Conservation (phyloP, 1,140 invertebrate species). For the Drosophila sturtevanti region DNA sequence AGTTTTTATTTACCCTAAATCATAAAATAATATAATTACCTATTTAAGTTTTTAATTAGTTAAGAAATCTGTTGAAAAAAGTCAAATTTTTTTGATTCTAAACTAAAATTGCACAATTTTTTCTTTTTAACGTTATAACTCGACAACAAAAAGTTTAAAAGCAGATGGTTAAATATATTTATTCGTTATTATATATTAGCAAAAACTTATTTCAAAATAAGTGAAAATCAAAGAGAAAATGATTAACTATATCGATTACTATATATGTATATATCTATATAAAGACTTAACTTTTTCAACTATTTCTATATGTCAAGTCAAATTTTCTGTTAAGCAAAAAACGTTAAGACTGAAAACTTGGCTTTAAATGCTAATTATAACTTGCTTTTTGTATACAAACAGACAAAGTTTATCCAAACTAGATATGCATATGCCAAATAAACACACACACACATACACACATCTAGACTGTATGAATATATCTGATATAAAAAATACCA, state of each 20-base stretch:
- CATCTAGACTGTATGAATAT: slow-evolving; percentile 47
- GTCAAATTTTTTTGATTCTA: too few species aligned
- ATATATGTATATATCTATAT: background rate
- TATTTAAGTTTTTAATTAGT: too few species aligned
- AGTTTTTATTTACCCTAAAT: too few species aligned
- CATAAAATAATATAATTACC: too few species aligned
- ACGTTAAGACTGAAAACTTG: slow-evolving; percentile 35
- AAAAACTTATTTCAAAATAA: background rate
- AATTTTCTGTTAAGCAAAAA: slow-evolving; percentile 21
- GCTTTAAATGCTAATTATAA: slow-evolving; percentile 78
- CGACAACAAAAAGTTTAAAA: background rate
- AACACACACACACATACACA: slow-evolving; percentile 39
- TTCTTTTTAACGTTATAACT: too few species aligned
- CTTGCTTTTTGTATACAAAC: slow-evolving; percentile 60
- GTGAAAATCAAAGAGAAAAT: background rate
- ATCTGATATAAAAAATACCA: slow-evolving; percentile 42
- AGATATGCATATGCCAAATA: slow-evolving; percentile 68
- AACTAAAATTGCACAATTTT: too few species aligned
- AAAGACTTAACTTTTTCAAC: background rate
- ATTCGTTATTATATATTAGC: background rate
- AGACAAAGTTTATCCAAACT: slow-evolving; percentile 47
- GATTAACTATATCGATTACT: background rate
- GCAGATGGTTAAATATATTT: background rate
- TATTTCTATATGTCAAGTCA: background rate
- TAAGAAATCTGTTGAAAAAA: too few species aligned